phyloP scores from a whole-genome alignment of 2,888 invertebrate species.

The Vesta saturnalis region DNA sequence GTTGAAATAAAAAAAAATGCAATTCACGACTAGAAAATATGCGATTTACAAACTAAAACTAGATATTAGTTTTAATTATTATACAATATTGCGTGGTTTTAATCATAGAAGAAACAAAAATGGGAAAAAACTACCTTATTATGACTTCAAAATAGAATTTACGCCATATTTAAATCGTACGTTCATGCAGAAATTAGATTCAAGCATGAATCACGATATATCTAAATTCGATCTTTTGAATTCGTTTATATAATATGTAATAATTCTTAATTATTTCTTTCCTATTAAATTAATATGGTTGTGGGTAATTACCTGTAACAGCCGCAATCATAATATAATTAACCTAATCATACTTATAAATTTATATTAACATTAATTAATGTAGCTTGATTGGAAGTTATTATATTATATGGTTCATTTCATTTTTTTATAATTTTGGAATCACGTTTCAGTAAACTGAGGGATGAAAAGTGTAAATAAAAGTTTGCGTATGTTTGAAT shows the following conservation, averaged over 20 bases:
- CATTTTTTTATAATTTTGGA: too few species aligned
- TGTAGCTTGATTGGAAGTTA: background rate
- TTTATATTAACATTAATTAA: background rate
- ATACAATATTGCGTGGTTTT: constrained; percentile 52
- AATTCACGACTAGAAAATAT: constrained; percentile 55
- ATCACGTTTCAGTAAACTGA: too few species aligned
- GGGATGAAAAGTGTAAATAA: too few species aligned
- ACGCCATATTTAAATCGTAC: constrained; percentile 28
- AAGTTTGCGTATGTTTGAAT: background rate
- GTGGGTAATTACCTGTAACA: background rate
- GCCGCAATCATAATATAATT: background rate
- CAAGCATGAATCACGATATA: constrained; percentile 33
- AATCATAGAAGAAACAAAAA: constrained; percentile 29
- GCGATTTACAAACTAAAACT: constrained; percentile 54
- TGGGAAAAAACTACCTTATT: constrained; percentile 31
- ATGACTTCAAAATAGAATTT: constrained; percentile 25
- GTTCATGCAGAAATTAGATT: constrained; percentile 29
- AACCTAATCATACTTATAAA: constrained; percentile 5
- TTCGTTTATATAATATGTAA: constrained; percentile 20
- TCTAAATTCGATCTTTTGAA: constrained; percentile 30
- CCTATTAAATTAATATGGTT: constrained; percentile 7
- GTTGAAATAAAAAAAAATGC: constrained; percentile 37
- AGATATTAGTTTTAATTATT: constrained; percentile 58
- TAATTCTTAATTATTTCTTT: constrained; percentile 8
- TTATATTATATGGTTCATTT: background rate